Conservation (phyloP, 37 sponge, comb jelly and placozoan genomes). For the Diacarnus erythraeanus region DNA sequence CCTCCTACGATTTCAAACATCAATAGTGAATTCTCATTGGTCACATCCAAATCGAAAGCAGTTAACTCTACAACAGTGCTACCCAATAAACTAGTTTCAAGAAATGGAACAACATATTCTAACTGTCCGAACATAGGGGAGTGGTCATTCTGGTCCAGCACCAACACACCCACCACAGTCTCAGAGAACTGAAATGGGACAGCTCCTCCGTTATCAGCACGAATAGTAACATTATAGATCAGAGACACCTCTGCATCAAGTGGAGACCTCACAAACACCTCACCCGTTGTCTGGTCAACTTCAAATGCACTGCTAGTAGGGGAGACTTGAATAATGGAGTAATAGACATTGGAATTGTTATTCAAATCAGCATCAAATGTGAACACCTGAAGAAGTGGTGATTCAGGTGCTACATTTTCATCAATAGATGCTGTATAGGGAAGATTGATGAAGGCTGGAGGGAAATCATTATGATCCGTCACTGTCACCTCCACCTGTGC, state of each 20-base stretch:
- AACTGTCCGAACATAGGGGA: slow-evolving; percentile 37
- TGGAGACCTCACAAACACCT: not conserved
- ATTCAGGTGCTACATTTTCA: slow-evolving; percentile 27
- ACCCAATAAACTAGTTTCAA: slow-evolving; percentile 39
- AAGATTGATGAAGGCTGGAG: slow-evolving; percentile 47
- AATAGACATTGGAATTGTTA: slow-evolving; percentile 34
- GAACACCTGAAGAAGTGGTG: slow-evolving; percentile 20
- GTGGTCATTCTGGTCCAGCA: slow-evolving; percentile 75
- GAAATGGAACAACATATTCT: slow-evolving; percentile 17
- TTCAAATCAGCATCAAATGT: slow-evolving; percentile 67
- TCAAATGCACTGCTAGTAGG: slow-evolving; percentile 16
- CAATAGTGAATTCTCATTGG: slow-evolving; percentile 28
- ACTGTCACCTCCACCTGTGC: slow-evolving; percentile 37
- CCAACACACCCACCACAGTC: slow-evolving; percentile 11
- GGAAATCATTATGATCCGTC: slow-evolving; percentile 64
- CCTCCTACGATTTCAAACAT: slow-evolving; percentile 33
- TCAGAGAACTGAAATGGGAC: slow-evolving; percentile 3
- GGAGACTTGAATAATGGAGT: not conserved
- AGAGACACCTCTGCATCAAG: slow-evolving; percentile 47
- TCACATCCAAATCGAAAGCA: slow-evolving; percentile 62
- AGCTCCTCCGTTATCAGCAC: slow-evolving; percentile 38
- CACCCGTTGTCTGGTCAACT: slow-evolving; percentile 48
- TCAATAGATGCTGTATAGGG: slow-evolving; percentile 19
- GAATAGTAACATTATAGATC: slow-evolving; percentile 9
- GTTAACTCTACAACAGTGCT: slow-evolving; percentile 16